Evolutionary conservation across 2,797 vertebrate species (phyloP).

Genomic region (Alosa sapidissima): DNA sequence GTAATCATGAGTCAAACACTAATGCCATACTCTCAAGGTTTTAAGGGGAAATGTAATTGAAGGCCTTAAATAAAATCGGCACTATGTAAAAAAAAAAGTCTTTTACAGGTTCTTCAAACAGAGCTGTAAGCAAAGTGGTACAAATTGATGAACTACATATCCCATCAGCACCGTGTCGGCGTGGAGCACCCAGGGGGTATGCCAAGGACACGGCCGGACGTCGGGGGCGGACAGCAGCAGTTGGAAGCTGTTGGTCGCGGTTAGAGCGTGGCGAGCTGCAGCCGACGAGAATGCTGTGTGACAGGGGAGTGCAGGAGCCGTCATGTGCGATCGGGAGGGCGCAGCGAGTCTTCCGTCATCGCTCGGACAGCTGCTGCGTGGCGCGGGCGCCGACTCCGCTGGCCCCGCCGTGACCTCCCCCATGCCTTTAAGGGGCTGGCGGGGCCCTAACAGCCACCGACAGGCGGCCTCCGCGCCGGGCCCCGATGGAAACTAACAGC

Average conservation of each 20-base stretch:
- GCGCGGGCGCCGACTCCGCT: slow-evolving; percentile 52
- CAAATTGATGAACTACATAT: slow-evolving; percentile 42
- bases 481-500: slow-evolving; percentile 61
- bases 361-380: slow-evolving; percentile 62
- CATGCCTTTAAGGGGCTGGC: slow-evolving; percentile 56
- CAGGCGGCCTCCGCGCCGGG: slow-evolving; percentile 57
- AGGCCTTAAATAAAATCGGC: slow-evolving; percentile 17
- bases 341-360: slow-evolving; percentile 56
- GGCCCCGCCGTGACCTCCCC: slow-evolving; percentile 66
- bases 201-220: slow-evolving; percentile 42
- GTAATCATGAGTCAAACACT: slow-evolving; percentile 30
- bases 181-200: slow-evolving; percentile 46
- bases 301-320: slow-evolving; percentile 54
- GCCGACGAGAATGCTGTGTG: slow-evolving; percentile 56
- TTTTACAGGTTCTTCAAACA: not conserved
- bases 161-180: slow-evolving; percentile 56
- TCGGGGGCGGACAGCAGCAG: slow-evolving; percentile 61
- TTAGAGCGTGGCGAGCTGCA: slow-evolving; percentile 56
- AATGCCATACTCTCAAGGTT: slow-evolving; percentile 25
- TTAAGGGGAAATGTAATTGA: slow-evolving; percentile 21
- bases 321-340: slow-evolving; percentile 46
- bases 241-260: slow-evolving; percentile 62
- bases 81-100: slow-evolving; percentile 8
- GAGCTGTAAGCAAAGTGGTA: not conserved
- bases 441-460: slow-evolving; percentile 68